A percentile compares a stretch with the other conserved stretches of the same genome.
Evolutionary conservation across 2,113 vertebrate genomes (phyloP).

Genomic region (Heptranchias perlo): DNA sequence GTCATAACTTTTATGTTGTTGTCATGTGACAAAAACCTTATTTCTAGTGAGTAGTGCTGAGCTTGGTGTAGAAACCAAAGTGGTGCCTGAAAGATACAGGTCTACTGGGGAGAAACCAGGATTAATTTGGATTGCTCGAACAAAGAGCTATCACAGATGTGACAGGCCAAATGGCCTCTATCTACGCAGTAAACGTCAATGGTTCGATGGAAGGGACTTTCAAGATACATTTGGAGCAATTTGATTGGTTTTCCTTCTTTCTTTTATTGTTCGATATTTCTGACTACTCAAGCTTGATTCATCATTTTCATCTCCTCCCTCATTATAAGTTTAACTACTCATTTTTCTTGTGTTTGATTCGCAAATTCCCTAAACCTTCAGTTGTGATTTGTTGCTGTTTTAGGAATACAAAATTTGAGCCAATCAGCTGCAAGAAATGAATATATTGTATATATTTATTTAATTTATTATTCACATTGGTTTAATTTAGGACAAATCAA

Average conservation of each 20-base stretch:
- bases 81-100: too few species aligned
- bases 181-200: neutral
- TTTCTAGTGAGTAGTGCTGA: too few species aligned
- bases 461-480: neutral
- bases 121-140: neutral
- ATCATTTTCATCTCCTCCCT: neutral
- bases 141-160: neutral
- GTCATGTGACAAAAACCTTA: too few species aligned
- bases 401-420: neutral
- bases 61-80: too few species aligned
- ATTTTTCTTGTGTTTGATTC: neutral
- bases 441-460: too few species aligned
- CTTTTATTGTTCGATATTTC: neutral
- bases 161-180: neutral
- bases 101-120: too few species aligned
- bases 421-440: neutral
- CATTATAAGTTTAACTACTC: neutral
- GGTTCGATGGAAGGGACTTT: neutral
- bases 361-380: neutral
- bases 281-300: neutral
- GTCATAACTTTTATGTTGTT: too few species aligned
- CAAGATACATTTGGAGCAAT: neutral
- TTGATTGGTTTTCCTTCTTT: neutral
- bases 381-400: neutral
- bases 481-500: neutral